These are phyloP conservation scores for Masticophis lateralis DNA, from an alignment of 2,797 vertebrate genomes.

Conservation along the genomic window DNA sequence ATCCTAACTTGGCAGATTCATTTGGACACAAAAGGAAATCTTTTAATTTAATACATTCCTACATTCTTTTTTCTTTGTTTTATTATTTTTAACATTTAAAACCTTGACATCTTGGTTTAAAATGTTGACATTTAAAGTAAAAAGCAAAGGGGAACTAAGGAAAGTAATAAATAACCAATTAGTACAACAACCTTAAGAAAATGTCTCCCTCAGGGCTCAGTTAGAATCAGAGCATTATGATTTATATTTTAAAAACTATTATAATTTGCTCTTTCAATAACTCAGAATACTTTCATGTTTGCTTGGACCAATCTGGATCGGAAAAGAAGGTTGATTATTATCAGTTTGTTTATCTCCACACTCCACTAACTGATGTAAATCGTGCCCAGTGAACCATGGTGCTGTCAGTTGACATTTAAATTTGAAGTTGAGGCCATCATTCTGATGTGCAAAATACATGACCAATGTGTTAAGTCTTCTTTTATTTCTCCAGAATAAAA, in stretches of 20 bases:
- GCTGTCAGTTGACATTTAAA: conserved; percentile 7
- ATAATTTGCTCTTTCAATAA: not conserved
- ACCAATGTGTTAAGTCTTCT: not conserved
- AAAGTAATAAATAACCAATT: not conserved
- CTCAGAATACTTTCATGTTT: not conserved
- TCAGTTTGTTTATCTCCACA: not conserved
- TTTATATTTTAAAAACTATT: not conserved
- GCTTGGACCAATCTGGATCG: not conserved
- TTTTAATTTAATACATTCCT: not conserved
- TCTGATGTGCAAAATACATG: not conserved
- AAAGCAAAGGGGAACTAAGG: not conserved
- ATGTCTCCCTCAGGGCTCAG: not conserved
- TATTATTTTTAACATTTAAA: not conserved
- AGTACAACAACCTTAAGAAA: not conserved
- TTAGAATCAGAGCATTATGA: not conserved
- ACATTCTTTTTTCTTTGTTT: not conserved
- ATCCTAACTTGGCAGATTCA: not conserved
- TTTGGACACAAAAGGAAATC: not conserved
- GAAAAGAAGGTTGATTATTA: not conserved
- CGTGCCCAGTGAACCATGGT: not conserved
- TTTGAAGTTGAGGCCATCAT: not conserved
- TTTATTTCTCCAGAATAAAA: not conserved
- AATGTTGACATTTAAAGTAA: not conserved
- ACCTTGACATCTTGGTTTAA: not conserved
- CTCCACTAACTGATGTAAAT: not conserved